Conservation (phyloP, 2,113 vertebrate species). For the Mirza zaza region DNA sequence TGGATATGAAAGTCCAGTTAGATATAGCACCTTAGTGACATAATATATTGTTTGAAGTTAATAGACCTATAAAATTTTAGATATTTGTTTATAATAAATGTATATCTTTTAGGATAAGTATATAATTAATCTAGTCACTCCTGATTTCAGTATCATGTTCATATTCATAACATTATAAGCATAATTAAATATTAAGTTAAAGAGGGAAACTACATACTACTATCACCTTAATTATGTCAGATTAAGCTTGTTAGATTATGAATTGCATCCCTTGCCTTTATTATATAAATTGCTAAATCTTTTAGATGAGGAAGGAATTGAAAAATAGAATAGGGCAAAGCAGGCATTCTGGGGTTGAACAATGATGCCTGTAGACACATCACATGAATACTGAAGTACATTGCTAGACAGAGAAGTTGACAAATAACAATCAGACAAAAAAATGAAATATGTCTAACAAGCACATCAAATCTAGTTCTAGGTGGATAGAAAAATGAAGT, state of each 20-base stretch:
- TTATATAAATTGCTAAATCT: not conserved
- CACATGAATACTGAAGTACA: conserved; percentile 5
- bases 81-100: not conserved
- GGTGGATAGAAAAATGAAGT: not conserved
- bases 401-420: conserved; percentile 22
- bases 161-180: not conserved
- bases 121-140: not conserved
- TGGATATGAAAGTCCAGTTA: not conserved
- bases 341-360: not conserved
- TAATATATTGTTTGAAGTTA: not conserved
- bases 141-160: not conserved
- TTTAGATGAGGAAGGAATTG: not conserved
- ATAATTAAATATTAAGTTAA: conserved; percentile 24
- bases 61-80: not conserved
- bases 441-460: conserved; percentile 16
- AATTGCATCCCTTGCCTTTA: not conserved
- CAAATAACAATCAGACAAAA: not conserved
- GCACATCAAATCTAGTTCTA: not conserved
- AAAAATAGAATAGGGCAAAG: not conserved
- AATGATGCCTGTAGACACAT: not conserved
- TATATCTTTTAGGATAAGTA: not conserved
- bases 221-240: not conserved
- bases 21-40: not conserved
- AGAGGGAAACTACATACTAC: not conserved
- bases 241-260: not conserved